Base-by-base conservation (phyloP, 92 coral and sea anemone genomes). In the Ricordea florida region DNA sequence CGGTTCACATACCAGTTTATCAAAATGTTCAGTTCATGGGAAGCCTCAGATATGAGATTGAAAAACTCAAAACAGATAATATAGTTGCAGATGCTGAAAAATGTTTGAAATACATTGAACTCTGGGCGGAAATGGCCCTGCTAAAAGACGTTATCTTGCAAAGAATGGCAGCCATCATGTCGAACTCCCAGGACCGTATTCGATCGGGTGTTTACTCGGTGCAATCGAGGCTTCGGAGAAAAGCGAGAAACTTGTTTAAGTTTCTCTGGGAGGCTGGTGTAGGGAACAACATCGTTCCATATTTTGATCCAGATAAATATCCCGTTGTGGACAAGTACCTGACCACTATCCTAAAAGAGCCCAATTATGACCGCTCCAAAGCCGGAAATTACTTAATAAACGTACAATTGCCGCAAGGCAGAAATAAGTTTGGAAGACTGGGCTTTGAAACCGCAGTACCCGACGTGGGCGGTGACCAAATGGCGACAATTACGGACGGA, bases 271-370 rank as follows among this genome's bases (percentile, higher is more conserved):
- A 80, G 64, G 48, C 84, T 5, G 47, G 43, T 20, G 17, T 69
- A 23, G 84, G 84, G 4, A 38, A 29, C 27, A 60, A 57, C 6
- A 37, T 69, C n/a, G 32, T 80, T 29, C 27, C 45, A 3, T 72
- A 51, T n/a, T 80, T 59, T 45, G 86, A 80, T 51, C 86, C 86
- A 18, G 85, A 69, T 57, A 24, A 23, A 23, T 68, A 69, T 49
- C 68, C 37, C 68, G 48, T 62, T 53, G 34, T 55, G n/a, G 85
- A 79, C 50, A 30, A 53, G 3, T 79, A 69, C 43, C 18, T 50
- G 45, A 27, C 38, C 0, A 55, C 48, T 3, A 52, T 79, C 10
- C 40, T 79, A 20, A 46, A 79, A 69, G 50, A 68, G 15, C 10
- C 45, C n/a, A 79, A 27, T 16, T 79, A 79, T 44, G 72, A 79